Evolutionary conservation across 2,888 invertebrate genomes (phyloP).

Genomic region (Oxytorus armatus): DNA sequence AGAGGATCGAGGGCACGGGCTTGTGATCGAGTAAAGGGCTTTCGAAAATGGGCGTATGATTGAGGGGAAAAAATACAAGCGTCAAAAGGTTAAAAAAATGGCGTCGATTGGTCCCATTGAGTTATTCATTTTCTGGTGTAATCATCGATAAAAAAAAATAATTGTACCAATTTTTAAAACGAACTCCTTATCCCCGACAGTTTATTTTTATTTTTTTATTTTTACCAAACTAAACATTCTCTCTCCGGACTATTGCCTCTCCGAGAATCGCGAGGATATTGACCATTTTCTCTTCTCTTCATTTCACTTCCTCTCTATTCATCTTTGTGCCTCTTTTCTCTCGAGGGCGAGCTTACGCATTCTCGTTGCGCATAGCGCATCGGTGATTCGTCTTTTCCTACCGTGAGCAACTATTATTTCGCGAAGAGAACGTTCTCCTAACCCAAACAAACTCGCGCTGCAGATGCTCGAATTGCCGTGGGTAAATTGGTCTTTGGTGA

Average conservation of each 20-base stretch:
- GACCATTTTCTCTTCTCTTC: constrained; percentile 53
- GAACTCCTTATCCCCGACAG: background rate
- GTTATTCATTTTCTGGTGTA: background rate
- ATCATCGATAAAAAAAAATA: background rate
- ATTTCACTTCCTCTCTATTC: constrained; percentile 55
- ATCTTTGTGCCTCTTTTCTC: constrained; percentile 29
- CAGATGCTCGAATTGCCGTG: constrained; percentile 65
- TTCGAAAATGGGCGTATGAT: too few relatives aligned
- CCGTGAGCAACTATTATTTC: constrained; percentile 16
- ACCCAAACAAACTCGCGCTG: constrained; percentile 78
- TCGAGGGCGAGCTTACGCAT: constrained; percentile 42
- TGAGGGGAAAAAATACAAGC: background rate
- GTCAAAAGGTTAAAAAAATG: background rate
- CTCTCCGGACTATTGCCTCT: constrained; percentile 48
- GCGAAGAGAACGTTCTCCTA: constrained; percentile 65
- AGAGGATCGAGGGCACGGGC: constrained; percentile 15
- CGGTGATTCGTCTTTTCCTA: background rate
- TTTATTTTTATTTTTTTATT: background rate
- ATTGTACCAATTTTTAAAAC: background rate
- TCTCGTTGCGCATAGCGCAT: constrained; percentile 48
- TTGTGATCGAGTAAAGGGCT: background rate
- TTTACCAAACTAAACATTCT: background rate
- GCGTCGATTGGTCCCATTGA: background rate
- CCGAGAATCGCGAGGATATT: constrained; percentile 44
- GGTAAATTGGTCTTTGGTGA: constrained; percentile 57